Base-by-base conservation (phyloP, 2,888 invertebrate species). In the Drosophila diplacantha region DNA sequence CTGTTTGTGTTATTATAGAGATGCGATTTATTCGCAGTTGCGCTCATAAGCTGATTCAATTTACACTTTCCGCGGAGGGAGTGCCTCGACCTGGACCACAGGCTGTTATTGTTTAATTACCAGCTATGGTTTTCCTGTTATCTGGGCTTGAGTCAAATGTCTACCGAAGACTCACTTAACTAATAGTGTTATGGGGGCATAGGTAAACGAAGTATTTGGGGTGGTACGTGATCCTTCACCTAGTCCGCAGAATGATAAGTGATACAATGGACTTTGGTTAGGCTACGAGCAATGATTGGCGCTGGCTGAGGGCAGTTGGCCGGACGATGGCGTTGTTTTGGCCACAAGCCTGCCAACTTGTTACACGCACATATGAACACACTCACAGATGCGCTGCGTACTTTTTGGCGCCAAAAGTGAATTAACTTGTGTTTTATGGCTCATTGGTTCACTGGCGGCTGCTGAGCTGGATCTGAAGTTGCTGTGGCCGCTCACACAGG, bases 351-450 rank as follows among this genome's bases (percentile, higher is more conserved):
- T 58, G 52, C 68, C 75, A 75, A 83, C 79, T 75, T 81, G 83
- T 75, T 83, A 83, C 69, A 60, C 68, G 46, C 46, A 55, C 60
- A 54, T 39, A 44, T 22, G 34, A 44, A 64, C 43, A 51, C 63
- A 50, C 51, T 52, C 61, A 37, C 58, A 56, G 38, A 44, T 11
- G 41, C 51, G 41, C 8, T 39, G 31, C 67, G 26, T 34, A 12
- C 51, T 29, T 78, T 76, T 76, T 82, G 82, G 78, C 82, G 77
- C 77, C 82, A 81, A 81, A 67, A 70, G 52, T 32, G 26, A 61
- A 61, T 63, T 71, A 53, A 69, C 43, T 37, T 38, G 41, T 52
- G 34, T 54, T 58, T 61, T 49, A 46, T 32, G 44, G 20, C 55
- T 56, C 56, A 70, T 64, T 44, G 55, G 59, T 63, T 56, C 57